Percentiles rank a stretch among this genome's conserved stretches.
phyloP scores from a whole-genome alignment of 2,888 invertebrate genomes.

The Palloptera scutellata region DNA sequence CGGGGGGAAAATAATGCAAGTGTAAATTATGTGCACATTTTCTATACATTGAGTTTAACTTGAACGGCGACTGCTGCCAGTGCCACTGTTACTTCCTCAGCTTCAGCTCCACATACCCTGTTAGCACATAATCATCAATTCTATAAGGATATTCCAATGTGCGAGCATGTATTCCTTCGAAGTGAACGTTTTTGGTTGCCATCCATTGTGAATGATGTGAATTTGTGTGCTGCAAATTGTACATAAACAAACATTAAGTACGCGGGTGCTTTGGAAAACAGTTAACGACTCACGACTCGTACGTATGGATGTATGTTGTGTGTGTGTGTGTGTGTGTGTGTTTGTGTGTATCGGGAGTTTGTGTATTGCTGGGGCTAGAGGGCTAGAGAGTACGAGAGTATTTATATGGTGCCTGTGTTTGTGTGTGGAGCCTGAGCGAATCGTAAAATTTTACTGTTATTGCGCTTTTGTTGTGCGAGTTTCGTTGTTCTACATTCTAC shows the following conservation, averaged over 20 bases:
- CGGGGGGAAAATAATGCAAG: constrained; percentile 26
- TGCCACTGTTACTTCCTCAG: not conserved
- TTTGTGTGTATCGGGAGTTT: not conserved
- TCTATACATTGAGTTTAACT: constrained; percentile 19
- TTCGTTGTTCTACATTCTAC: not conserved
- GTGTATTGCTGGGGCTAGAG: not conserved
- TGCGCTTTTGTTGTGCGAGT: constrained; percentile 16
- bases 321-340: too few species aligned
- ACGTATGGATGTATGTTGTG: too few species aligned
- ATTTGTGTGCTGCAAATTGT: constrained; percentile 33
- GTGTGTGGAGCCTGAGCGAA: not conserved
- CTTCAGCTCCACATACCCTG: constrained; percentile 4
- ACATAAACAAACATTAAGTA: constrained; percentile 29
- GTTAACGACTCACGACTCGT: too few species aligned
- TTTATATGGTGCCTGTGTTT: not conserved
- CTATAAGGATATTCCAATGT: not conserved
- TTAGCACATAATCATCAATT: constrained; percentile 27
- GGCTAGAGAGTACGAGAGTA: not conserved
- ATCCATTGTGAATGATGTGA: constrained; percentile 27
- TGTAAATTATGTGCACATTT: constrained; percentile 28
- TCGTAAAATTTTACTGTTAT: constrained; percentile 30
- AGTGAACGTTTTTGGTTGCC: constrained; percentile 11
- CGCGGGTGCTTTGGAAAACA: too few species aligned
- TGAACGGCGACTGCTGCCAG: not conserved
- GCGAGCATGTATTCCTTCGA: not conserved